A percentile compares a stretch with the other conserved stretches of the same genome.
Evolutionary conservation across 2,888 invertebrate genomes (phyloP).

Genomic region (Napeogenes inachia): DNA sequence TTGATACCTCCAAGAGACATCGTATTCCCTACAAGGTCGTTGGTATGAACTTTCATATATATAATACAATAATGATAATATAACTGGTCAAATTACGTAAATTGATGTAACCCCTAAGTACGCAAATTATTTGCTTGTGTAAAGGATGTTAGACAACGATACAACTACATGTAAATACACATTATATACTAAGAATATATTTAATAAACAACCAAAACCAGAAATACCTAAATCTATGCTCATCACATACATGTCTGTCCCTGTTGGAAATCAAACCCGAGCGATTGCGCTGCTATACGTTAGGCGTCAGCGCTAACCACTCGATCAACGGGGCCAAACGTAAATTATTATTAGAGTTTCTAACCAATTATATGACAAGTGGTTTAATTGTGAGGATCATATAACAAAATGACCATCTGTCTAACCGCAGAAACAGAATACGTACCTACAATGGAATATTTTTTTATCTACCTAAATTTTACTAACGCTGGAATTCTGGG

Average conservation of each 20-base stretch:
- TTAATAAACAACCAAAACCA: too few relatives aligned
- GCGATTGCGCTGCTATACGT: too few relatives aligned
- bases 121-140: too few relatives aligned
- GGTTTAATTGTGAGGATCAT: constrained; percentile 24
- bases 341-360: constrained; percentile 1
- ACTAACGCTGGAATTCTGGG: constrained; percentile 15
- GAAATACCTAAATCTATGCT: too few relatives aligned
- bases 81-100: too few relatives aligned
- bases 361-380: constrained; percentile 28
- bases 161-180: too few relatives aligned
- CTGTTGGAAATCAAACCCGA: too few relatives aligned
- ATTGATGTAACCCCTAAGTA: too few relatives aligned
- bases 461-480: constrained; percentile 24
- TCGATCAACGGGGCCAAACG: background rate
- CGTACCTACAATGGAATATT: constrained; percentile 3
- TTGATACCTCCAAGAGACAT: constrained; percentile 19
- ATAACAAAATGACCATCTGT: constrained; percentile 4
- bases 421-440: background rate
- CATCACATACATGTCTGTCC: too few relatives aligned
- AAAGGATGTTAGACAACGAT: too few relatives aligned
- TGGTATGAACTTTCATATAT: background rate
- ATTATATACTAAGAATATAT: too few relatives aligned
- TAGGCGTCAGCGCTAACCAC: too few relatives aligned
- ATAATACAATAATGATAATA: background rate
- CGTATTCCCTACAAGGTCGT: constrained; percentile 1